Base-by-base conservation (phyloP, 2,113 vertebrate species). In the human (Homo sapiens) region DNA sequence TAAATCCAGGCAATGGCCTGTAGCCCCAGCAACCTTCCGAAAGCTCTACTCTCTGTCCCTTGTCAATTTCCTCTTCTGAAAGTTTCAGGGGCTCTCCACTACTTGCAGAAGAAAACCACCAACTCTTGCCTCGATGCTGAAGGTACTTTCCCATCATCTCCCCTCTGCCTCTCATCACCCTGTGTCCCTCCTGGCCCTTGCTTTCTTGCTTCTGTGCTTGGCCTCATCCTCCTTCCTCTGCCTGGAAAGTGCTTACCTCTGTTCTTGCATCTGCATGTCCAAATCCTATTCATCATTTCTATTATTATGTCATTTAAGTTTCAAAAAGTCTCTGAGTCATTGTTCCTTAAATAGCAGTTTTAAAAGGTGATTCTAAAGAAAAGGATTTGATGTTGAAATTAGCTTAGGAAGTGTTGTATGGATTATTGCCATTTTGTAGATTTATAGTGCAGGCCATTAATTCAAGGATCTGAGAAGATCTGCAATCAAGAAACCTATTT, bases 401-500 rank as follows among this genome's bases (percentile, higher is more conserved):
- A 27, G n/a, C 40, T 8, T 25, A 52, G 35, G 23, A 10, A 14
- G 17, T 1, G 20, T 17, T 6, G 20, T 11, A 3, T 1, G 18
- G 3, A 0, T 61, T 9, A 16, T 14, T 17, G 6, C 13, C 17
- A 5, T 35, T 52, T 22, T 6, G 20, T 5, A 7, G n/a, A 27
- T 43, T 45, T 50, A 30, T 6, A 18, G 8, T 14, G 14, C 12
- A 2, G 5, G 3, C 14, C 1, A 3, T 23, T 43, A 0, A 10
- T 38, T 32, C 14, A 38, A 22, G 57, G 76, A 52, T 68, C 81
- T 61, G 16, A 35, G 18, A 50, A 82, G 8, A 11, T 11, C 40
- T 23, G 6, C 7, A 1, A 0, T 20, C 10, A 73, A 14, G 43
- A 61, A 14, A 5, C 6, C 17, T 59, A 5, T 45, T 40, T n/a